These are phyloP conservation scores for Suricata suricatta DNA, from an alignment of 2,113 vertebrate genomes.

Conservation along the genomic window DNA sequence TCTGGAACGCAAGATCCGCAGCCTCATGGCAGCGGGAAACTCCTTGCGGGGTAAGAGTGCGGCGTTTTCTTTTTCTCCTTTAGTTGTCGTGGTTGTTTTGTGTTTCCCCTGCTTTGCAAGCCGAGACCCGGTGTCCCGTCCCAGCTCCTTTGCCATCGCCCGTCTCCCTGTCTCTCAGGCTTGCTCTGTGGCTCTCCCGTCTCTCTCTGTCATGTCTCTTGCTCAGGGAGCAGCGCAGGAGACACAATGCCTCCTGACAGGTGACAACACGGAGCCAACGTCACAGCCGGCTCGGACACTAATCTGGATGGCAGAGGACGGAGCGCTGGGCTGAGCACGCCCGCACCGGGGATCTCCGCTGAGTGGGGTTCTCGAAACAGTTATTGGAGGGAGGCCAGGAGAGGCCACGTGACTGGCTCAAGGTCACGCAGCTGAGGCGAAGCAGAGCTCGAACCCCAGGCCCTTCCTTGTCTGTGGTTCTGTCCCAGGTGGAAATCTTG, in stretches of 20 bases:
- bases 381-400: neutral
- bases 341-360: neutral
- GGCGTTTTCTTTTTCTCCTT: neutral
- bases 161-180: neutral
- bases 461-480: rapidly evolving
- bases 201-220: neutral
- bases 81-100: rapidly evolving
- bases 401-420: neutral
- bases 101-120: rapidly evolving
- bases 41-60: neutral
- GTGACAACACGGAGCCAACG: neutral
- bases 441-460: neutral
- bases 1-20: too few species aligned
- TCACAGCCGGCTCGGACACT: rapidly evolving
- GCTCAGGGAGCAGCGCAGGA: neutral
- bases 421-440: neutral
- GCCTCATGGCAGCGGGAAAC: neutral
- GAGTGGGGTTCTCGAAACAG: neutral
- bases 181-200: neutral
- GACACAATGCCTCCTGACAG: conserved; percentile 17
- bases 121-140: rapidly evolving
- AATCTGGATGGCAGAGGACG: neutral
- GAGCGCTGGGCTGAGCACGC: neutral
- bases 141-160: rapidly evolving
- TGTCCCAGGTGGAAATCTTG: rapidly evolving